Base-by-base conservation (phyloP, 2,888 invertebrate genomes). In the Chaetogeoica ovagalla region DNA sequence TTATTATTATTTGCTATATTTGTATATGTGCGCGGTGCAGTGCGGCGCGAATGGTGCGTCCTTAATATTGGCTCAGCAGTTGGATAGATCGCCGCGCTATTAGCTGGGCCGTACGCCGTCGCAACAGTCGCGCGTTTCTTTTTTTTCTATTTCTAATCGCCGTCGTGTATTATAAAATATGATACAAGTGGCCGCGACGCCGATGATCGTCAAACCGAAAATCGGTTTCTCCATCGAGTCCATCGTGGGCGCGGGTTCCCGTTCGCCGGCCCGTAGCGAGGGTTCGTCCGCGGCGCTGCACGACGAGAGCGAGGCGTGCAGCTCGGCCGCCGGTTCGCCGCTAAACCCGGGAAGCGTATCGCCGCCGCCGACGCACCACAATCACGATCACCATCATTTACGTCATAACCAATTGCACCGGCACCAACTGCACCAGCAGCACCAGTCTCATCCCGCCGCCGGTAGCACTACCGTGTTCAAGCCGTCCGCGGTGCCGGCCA, bases 181-280 rank as follows among this genome's bases (percentile, higher is more conserved):
- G 79, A 79, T 79, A 21, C 79, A 79, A 79, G 79, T 79, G 71
- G 71, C 79, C 70, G 79, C 79, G 55, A 79, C 79, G 70, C 93
- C 94, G 88, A 92, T 95, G 90, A 93, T 94, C 86, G 93, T 93
- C 85, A 95, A 94, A 88, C 95, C 96, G 84, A 96, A 95, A 88
- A 93, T 96, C 87, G 96, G 95, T 85, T 96, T 96, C 87, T 95
- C 94, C 86, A 96, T 96, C 88, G 96, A 96, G 89, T 94, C 95
- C 85, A 95, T 96, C 86, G 95, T 96, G 82, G 95, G 95, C 82
- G 85, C 85, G 39, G 86, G 86, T 81, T 86, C 86, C 8, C 85
- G 85, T 23, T 85, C 86, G 15, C 86, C 86, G 79, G 86, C 86
- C 4, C 83, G 85, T 39, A 84, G 84, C 81, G 83, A 82, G 30